Base-by-base conservation (phyloP, 2,797 vertebrate species). In the Pseudochaenichthys georgianus region DNA sequence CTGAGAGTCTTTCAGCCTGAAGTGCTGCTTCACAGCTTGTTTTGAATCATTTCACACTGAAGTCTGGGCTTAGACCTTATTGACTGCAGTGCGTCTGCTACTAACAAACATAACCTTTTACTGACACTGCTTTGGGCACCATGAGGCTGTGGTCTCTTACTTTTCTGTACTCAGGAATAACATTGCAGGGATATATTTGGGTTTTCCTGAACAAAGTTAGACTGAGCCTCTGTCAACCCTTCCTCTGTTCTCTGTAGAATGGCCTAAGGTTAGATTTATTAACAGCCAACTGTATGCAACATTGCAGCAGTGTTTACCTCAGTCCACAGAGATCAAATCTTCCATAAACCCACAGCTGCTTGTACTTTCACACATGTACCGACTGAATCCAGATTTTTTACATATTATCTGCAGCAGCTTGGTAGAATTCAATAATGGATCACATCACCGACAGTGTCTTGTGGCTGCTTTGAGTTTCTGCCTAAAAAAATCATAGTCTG, bases 41-140 rank as follows among this genome's bases (percentile, higher is more conserved):
- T 73, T 45, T 47, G 17, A 69, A 62, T 62, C 79, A 63, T 76
- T 75, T 68, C 15, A 9, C 46, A 57, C 72, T 34, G 48, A 47
- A 21, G 47, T 48, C 38, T 23, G 3, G 50, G 62, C 47, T 74
- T 38, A 54, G 70, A 48, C 46, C 17, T 42, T 60, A 77, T 64
- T 76, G 77, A 87, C 54, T 55, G 45, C 46, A 42, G 50, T 58
- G 48, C 69, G 48, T 75, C 61, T 60, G 71, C 59, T 45, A 77
- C 71, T 70, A 65, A 63, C 63, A 81, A 74, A 67, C 50, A 57
- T 64, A 87, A 80, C 69, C 59, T 68, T 73, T 75, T 43, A 80
- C 47, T 64, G 66, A 68, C 68, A 79, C 54, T 19, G 57, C 23
- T 76, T 66, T 50, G 41, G 70, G 55, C 4, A 34, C 68, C 13